These are phyloP conservation scores for Poeciliopsis gracilis DNA, from an alignment of 2,797 vertebrate species.

Conservation along the genomic window DNA sequence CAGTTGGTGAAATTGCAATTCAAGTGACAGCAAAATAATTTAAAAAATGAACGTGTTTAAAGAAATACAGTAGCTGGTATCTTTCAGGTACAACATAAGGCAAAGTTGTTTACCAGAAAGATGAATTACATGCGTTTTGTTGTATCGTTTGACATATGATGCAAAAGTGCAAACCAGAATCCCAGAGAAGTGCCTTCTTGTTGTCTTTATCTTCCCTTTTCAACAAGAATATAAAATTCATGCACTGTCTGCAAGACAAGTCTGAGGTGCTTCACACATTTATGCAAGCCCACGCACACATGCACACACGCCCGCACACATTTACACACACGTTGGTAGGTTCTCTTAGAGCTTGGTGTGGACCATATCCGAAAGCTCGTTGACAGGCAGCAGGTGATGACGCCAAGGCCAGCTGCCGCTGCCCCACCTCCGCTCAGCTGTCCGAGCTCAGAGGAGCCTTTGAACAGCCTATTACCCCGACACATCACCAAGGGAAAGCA, in stretches of 20 bases:
- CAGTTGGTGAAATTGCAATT: slow-evolving; percentile 38
- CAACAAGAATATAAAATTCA: slow-evolving; percentile 16
- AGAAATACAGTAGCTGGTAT: slow-evolving; percentile 14
- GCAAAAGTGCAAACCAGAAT: slow-evolving; percentile 45
- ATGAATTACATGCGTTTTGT: slow-evolving; percentile 36
- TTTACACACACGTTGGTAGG: slow-evolving; percentile 29
- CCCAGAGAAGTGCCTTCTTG: slow-evolving; percentile 53
- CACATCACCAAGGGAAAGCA: slow-evolving; percentile 81
- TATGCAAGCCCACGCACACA: slow-evolving; percentile 16
- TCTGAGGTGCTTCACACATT: slow-evolving; percentile 36
- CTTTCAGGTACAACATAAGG: slow-evolving; percentile 15
- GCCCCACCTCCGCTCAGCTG: slow-evolving; percentile 85
- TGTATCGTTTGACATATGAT: slow-evolving; percentile 36
- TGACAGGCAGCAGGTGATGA: slow-evolving; percentile 83
- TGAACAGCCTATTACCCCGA: slow-evolving; percentile 85
- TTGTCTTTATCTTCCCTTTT: slow-evolving; percentile 18
- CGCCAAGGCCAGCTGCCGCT: slow-evolving; percentile 79
- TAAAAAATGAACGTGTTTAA: slow-evolving; percentile 13
- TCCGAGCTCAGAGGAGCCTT: slow-evolving; percentile 80
- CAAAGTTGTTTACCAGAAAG: slow-evolving; percentile 40
- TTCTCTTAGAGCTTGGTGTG: slow-evolving; percentile 56
- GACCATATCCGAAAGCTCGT: slow-evolving; percentile 56
- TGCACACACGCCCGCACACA: slow-evolving; percentile 3
- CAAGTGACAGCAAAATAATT: slow-evolving; percentile 38
- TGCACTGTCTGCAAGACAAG: slow-evolving; percentile 39